These are phyloP conservation scores for Antennarius striatus DNA, from an alignment of 2,113 vertebrate genomes.

Conservation along the genomic window DNA sequence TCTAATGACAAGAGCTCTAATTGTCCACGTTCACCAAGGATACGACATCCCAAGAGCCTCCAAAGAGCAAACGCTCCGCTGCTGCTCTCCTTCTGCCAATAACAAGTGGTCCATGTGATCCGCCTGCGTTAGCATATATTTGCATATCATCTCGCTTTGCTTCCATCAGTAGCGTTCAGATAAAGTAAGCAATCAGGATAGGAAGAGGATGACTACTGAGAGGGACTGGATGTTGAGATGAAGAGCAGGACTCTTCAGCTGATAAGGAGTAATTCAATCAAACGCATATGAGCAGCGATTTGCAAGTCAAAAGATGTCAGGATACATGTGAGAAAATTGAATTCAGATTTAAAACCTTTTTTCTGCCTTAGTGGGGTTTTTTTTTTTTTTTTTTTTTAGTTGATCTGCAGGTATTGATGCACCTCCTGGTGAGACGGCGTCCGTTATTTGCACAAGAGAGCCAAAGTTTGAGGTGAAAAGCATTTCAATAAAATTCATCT, in stretches of 20 bases:
- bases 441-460: no score
- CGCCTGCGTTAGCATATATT: conserved; percentile 34
- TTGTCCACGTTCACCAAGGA: conserved; percentile 13
- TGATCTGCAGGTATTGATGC: no score
- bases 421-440: no score
- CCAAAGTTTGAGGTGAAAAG: no score
- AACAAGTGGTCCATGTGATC: conserved; percentile 17
- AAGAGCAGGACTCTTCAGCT: neutral
- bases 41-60: conserved; percentile 14
- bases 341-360: no score
- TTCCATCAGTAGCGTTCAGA: conserved; percentile 11
- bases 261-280: neutral
- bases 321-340: no score
- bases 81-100: conserved; percentile 62
- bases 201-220: neutral
- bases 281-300: no score
- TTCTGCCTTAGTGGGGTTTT: no score
- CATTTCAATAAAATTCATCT: no score
- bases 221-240: neutral
- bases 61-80: conserved; percentile 23
- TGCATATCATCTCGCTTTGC: conserved; percentile 25
- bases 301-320: no score
- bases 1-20: neutral
- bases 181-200: conserved; percentile 41
- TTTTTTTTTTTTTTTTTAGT: no score